phyloP scores from a whole-genome alignment of 2,888 invertebrate genomes.

The Helicoverpa assulta region DNA sequence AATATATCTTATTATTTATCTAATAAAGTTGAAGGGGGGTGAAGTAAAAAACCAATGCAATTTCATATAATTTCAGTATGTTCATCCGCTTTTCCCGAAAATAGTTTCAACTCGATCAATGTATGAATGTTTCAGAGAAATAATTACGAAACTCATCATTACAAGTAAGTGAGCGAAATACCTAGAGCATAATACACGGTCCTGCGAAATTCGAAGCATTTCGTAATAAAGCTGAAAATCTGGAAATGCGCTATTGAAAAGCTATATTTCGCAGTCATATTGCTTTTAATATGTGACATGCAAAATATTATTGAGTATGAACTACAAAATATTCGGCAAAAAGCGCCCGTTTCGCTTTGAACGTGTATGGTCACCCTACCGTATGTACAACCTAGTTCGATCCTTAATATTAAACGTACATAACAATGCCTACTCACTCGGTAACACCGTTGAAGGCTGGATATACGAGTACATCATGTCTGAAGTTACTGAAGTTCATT shows the following conservation, averaged over 20 bases:
- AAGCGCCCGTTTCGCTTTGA: constrained; percentile 17
- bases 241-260: neutral
- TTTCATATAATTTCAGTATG: constrained; percentile 1
- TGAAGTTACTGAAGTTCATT: neutral
- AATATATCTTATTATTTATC: constrained; percentile 13
- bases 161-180: neutral
- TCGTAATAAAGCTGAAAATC: too few species aligned
- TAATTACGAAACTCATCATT: neutral
- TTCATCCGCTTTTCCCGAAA: neutral
- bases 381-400: constrained; percentile 34
- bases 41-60: neutral
- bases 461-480: neutral
- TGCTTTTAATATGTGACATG: neutral
- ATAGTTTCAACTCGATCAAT: too few species aligned
- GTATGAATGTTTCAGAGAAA: neutral
- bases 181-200: too few species aligned
- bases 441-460: neutral
- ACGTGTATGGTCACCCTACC: constrained; percentile 3
- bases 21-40: constrained; percentile 13
- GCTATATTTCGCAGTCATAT: neutral
- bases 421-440: constrained; percentile 32
- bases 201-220: too few species aligned
- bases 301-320: neutral
- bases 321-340: too few species aligned
- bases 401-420: constrained; percentile 17